Evolutionary conservation across 2,113 vertebrate species (phyloP).

Genomic region (Elanoides forficatus): DNA sequence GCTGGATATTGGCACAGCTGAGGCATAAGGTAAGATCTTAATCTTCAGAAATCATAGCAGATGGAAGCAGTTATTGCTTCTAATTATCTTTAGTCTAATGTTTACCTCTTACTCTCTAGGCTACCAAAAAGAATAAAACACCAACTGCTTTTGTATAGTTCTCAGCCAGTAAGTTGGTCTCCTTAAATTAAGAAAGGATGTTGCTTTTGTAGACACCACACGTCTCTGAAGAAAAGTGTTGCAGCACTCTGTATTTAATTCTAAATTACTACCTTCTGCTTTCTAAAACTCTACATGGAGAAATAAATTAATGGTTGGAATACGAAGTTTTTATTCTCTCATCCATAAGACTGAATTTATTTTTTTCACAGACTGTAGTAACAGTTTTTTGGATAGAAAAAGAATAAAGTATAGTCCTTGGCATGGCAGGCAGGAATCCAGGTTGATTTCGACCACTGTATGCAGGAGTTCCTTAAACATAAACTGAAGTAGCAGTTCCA

Average conservation of each 20-base stretch:
- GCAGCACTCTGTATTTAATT: background rate
- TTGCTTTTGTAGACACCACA: background rate
- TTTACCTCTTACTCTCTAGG: background rate
- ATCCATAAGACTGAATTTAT: background rate
- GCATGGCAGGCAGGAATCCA: background rate
- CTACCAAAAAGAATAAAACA: background rate
- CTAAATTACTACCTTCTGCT: background rate
- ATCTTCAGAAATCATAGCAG: background rate
- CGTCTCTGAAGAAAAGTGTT: background rate
- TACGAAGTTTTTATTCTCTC: background rate
- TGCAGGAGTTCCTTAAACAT: background rate
- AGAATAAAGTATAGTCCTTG: background rate
- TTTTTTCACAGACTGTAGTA: background rate
- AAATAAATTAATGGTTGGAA: background rate
- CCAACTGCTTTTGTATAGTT: background rate
- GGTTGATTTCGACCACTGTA: background rate
- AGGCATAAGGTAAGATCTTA: background rate
- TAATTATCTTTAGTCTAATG: background rate
- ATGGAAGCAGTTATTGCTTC: background rate
- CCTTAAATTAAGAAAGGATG: background rate
- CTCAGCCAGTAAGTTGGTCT: background rate
- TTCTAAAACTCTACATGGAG: background rate
- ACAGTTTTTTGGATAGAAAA: background rate
- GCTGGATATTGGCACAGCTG: background rate
- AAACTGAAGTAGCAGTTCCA: background rate